Percentiles rank a stretch among this genome's conserved stretches.
These are phyloP conservation scores for Lepidochitona cinerea DNA, from an alignment of 2,888 invertebrate species.

Conservation along the genomic window DNA sequence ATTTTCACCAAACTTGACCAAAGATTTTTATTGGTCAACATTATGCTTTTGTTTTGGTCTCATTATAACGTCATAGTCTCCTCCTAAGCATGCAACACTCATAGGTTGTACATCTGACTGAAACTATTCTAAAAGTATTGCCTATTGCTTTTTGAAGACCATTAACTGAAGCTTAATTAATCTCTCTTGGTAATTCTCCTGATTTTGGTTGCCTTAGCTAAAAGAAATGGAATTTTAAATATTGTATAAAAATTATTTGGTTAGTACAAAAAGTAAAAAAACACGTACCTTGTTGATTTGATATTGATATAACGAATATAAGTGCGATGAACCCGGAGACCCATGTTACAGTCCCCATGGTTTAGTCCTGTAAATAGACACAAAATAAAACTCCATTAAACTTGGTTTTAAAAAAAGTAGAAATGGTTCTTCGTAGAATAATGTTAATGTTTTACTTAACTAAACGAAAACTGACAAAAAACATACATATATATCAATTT, in stretches of 20 bases:
- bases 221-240: too few relatives aligned
- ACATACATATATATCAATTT: too few relatives aligned
- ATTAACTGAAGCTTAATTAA: too few relatives aligned
- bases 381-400: not conserved
- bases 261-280: not conserved
- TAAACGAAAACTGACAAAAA: too few relatives aligned
- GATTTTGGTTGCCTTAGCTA: not conserved
- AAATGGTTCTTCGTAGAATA: not conserved
- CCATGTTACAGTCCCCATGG: not conserved
- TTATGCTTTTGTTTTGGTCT: too few relatives aligned
- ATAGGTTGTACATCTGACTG: too few relatives aligned
- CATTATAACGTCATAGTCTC: not conserved
- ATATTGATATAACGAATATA: not conserved
- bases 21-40: too few relatives aligned
- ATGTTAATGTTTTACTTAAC: too few relatives aligned
- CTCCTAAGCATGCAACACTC: too few relatives aligned
- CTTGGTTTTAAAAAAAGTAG: not conserved
- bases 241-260: not conserved
- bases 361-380: not conserved
- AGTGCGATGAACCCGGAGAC: not conserved
- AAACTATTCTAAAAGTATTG: too few relatives aligned
- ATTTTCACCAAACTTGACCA: too few relatives aligned
- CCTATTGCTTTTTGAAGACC: too few relatives aligned
- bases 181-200: not conserved
- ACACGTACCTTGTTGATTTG: conserved; percentile 3